These are phyloP conservation scores for Busseola fusca DNA, from an alignment of 2,888 invertebrate species.

Conservation along the genomic window DNA sequence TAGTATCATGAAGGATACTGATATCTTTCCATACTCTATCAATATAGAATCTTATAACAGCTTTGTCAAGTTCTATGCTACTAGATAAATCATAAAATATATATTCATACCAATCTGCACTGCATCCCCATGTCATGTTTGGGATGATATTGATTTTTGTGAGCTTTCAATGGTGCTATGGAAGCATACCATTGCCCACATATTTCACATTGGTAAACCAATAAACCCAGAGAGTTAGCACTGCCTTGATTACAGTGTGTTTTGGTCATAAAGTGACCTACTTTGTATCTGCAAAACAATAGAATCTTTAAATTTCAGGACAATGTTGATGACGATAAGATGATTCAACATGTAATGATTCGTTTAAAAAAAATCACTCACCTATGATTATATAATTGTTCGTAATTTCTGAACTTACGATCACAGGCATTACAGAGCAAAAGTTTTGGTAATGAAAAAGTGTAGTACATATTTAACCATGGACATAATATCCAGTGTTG, in stretches of 20 bases:
- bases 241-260: conserved; percentile 66
- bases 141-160: conserved; percentile 79
- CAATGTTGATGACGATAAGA: too few species aligned
- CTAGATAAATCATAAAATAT: conserved; percentile 3
- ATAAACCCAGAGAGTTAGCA: conserved; percentile 63
- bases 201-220: conserved; percentile 84
- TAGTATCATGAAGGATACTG: not conserved
- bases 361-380: conserved; percentile 52
- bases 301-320: not conserved
- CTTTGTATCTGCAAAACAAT: conserved; percentile 78
- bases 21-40: not conserved
- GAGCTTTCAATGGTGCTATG: conserved; percentile 73
- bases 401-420: conserved; percentile 84
- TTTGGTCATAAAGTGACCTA: conserved; percentile 81
- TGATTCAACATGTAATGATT: not conserved
- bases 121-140: conserved; percentile 68
- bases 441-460: conserved; percentile 82
- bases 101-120: conserved; percentile 66
- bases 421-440: conserved; percentile 85
- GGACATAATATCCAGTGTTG: conserved; percentile 83
- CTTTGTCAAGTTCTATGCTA: not conserved
- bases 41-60: not conserved
- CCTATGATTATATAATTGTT: conserved; percentile 86
- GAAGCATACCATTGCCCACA: conserved; percentile 79
- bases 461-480: conserved; percentile 80